A percentile compares a stretch with the other conserved stretches of the same genome.
Evolutionary conservation across 2,888 invertebrate species (phyloP).

Genomic region (Coleophora deauratella): DNA sequence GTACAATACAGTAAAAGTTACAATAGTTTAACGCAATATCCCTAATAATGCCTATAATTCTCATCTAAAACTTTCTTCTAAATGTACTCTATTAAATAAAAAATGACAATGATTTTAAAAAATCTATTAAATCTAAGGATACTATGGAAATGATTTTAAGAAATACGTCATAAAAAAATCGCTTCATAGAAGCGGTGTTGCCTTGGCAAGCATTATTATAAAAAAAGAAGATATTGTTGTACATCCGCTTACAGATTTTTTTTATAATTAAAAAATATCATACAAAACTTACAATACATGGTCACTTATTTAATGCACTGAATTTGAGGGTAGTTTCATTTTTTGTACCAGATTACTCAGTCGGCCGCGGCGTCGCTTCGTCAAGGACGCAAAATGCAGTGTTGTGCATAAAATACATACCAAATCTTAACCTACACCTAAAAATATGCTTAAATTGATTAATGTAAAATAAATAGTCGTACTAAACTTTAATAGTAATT

Average conservation of each 20-base stretch:
- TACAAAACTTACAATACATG: conserved; percentile 56
- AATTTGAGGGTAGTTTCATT: conserved; percentile 40
- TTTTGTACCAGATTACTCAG: conserved; percentile 62
- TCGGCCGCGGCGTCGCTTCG: conserved; percentile 29
- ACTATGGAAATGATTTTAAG: conserved; percentile 16
- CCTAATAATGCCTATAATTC: conserved; percentile 46
- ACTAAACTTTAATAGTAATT: conserved; percentile 21
- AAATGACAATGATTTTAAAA: conserved; percentile 30
- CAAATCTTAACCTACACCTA: conserved; percentile 7
- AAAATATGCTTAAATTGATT: conserved; percentile 23
- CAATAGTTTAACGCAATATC: conserved; percentile 38
- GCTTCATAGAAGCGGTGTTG: conserved; percentile 64
- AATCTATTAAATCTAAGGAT: conserved; percentile 6
- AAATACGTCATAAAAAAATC: conserved; percentile 27
- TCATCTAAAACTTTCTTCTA: conserved; percentile 43
- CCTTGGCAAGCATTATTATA: conserved; percentile 46
- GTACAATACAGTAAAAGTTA: conserved; percentile 26
- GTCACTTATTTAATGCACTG: conserved; percentile 59
- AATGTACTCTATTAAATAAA: conserved; percentile 34
- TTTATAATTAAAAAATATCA: conserved; percentile 50
- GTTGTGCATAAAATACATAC: conserved; percentile 49
- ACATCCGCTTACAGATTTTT: conserved; percentile 38
- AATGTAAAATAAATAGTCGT: conserved; percentile 58
- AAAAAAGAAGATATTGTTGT: conserved; percentile 31
- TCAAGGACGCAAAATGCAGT: conserved; percentile 51